Conservation (phyloP, 64 coral and sea anemone species). For the Porites lutea region DNA sequence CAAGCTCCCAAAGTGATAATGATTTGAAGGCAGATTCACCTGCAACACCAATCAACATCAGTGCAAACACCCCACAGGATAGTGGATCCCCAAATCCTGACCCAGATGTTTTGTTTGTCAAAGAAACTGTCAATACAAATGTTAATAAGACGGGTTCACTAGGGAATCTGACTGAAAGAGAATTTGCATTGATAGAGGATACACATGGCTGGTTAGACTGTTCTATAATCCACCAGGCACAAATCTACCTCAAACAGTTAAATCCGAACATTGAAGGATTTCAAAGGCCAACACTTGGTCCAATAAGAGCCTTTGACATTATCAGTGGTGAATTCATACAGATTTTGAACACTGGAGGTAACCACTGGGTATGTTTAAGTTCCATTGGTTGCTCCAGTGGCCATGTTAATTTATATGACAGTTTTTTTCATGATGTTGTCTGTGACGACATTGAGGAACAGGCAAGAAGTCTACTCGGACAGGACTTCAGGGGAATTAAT, state of each 20-base stretch:
- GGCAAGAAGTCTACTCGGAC: too few relatives aligned
- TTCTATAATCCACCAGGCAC: conserved; percentile 37
- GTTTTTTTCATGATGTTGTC: conserved; percentile 43
- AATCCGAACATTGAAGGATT: conserved; percentile 59
- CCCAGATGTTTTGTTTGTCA: neutral
- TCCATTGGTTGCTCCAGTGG: conserved; percentile 43
- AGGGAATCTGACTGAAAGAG: neutral
- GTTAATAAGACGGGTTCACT: conserved; percentile 22
- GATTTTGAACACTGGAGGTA: conserved; percentile 46
- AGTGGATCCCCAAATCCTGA: neutral
- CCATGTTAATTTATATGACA: conserved; percentile 58
- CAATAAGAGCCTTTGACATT: conserved; percentile 14
- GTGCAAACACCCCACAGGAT: too few relatives aligned
- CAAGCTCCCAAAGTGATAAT: neutral
- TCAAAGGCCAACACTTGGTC: conserved; percentile 25
- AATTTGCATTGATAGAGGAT: conserved; percentile 2
- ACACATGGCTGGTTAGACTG: conserved; percentile 40
- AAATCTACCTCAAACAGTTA: conserved; percentile 3
- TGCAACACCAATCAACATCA: neutral
- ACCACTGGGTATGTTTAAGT: conserved; percentile 53
- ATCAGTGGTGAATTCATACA: conserved; percentile 36
- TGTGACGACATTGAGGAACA: conserved; percentile 32
- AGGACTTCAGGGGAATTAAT: too few relatives aligned
- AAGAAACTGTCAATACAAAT: neutral
- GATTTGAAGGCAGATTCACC: too few relatives aligned